These are phyloP conservation scores for Columbina picui DNA, from an alignment of 2,113 vertebrate genomes.

Conservation along the genomic window DNA sequence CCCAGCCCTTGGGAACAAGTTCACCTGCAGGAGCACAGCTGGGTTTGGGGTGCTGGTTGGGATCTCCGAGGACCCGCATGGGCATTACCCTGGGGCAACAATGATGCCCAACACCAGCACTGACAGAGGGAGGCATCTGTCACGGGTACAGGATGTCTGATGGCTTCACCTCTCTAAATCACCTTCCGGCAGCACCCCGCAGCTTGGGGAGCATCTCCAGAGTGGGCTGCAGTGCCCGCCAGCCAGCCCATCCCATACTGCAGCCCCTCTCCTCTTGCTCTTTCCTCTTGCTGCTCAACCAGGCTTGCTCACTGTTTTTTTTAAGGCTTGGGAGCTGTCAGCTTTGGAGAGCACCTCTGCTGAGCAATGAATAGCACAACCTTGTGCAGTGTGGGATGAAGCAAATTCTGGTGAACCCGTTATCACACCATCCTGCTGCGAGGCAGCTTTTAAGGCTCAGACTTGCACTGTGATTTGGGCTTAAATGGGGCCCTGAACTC, in stretches of 20 bases:
- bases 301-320: background rate
- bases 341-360: background rate
- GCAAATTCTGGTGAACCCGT: background rate
- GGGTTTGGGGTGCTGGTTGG: rapidly evolving
- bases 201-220: background rate
- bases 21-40: background rate
- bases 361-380: background rate
- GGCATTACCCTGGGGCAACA: background rate
- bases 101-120: rapidly evolving
- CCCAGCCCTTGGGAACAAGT: rapidly evolving
- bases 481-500: background rate
- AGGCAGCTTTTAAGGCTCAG: background rate
- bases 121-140: background rate
- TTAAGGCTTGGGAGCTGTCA: background rate
- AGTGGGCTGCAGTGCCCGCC: background rate
- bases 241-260: background rate
- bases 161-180: background rate
- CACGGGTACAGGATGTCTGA: background rate
- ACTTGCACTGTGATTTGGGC: background rate
- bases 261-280: background rate
- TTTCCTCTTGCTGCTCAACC: background rate
- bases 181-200: rapidly evolving
- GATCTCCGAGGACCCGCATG: background rate
- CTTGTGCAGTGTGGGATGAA: background rate
- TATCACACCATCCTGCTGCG: background rate